Percentiles rank a stretch among this genome's conserved stretches.
Conservation (phyloP, 2,113 vertebrate genomes). For the Leptobrachium leishanense region DNA sequence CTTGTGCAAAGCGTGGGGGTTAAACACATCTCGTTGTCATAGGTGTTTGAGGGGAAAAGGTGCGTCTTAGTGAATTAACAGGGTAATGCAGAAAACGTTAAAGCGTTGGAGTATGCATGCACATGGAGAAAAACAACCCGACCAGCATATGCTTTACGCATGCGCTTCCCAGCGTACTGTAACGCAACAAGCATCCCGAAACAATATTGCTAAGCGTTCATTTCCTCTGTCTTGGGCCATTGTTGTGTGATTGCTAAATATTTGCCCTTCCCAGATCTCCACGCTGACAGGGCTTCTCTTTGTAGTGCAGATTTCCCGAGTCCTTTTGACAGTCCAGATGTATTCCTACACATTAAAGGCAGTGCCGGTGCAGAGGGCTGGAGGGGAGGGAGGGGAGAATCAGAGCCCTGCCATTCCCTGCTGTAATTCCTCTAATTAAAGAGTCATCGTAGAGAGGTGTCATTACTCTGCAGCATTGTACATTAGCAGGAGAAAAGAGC, state of each 20-base stretch:
- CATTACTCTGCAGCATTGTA: too few relatives aligned
- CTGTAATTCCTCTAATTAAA: too few relatives aligned
- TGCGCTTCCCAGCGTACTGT: background rate
- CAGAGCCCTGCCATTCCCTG: too few relatives aligned
- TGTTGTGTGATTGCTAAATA: constrained; percentile 82
- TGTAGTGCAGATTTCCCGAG: constrained; percentile 66
- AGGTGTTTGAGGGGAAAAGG: too few relatives aligned
- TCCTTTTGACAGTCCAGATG: constrained; percentile 57
- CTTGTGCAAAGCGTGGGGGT: too few relatives aligned
- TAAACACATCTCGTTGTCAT: too few relatives aligned
- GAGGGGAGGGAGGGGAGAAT: too few relatives aligned
- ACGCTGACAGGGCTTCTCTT: constrained; percentile 65
- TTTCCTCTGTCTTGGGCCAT: constrained; percentile 69
- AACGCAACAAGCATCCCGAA: background rate
- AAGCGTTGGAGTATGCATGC: too few relatives aligned
- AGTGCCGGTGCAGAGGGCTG: constrained; percentile 8
- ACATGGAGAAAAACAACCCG: background rate
- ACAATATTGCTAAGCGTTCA: constrained; percentile 63
- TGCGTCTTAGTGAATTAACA: too few relatives aligned
- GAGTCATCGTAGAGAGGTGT: too few relatives aligned
- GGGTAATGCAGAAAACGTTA: too few relatives aligned
- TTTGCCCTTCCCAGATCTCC: constrained; percentile 87
- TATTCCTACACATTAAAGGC: constrained; percentile 67
- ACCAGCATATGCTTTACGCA: background rate
- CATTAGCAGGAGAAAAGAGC: too few relatives aligned